phyloP scores from a whole-genome alignment of 2,113 vertebrate species.

The Coreoperca whiteheadi region DNA sequence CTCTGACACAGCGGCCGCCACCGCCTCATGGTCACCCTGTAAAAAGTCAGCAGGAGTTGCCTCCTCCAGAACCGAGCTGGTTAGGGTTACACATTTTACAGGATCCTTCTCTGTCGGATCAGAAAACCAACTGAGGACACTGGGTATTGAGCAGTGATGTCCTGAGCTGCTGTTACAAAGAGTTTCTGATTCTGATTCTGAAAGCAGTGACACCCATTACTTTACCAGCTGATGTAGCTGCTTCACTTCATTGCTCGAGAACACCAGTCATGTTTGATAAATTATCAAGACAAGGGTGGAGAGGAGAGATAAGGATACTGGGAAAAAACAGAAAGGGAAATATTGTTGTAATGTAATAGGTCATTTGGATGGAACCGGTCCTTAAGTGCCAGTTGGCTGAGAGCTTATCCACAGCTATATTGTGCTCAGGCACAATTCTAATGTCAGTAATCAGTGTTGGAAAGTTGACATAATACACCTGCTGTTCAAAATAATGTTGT shows the following conservation, averaged over 20 bases:
- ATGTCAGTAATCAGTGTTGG: slow-evolving; percentile 10
- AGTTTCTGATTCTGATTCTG: too few relatives aligned
- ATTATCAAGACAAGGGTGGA: slow-evolving; percentile 33
- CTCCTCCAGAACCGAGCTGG: slow-evolving; percentile 49
- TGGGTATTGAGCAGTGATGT: slow-evolving; percentile 59
- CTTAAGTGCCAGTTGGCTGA: slow-evolving; percentile 46
- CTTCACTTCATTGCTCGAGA: slow-evolving; percentile 66
- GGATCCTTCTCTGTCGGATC: background rate
- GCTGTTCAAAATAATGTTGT: slow-evolving; percentile 10
- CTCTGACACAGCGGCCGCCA: background rate
- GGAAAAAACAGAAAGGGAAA: slow-evolving; percentile 45
- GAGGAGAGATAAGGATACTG: slow-evolving; percentile 21
- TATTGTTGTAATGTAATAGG: slow-evolving; percentile 44
- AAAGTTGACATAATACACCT: slow-evolving; percentile 38
- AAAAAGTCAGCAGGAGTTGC: slow-evolving; percentile 39
- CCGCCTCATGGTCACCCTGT: slow-evolving; percentile 9
- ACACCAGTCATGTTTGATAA: slow-evolving; percentile 58
- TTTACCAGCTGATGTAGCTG: slow-evolving; percentile 76
- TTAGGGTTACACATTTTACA: slow-evolving; percentile 84
- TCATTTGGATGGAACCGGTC: slow-evolving; percentile 10
- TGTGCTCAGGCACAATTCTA: slow-evolving; percentile 6
- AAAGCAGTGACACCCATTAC: slow-evolving; percentile 78
- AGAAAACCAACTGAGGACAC: slow-evolving; percentile 9
- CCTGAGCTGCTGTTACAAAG: too few relatives aligned
- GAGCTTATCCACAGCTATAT: slow-evolving; percentile 35